A percentile compares a stretch with the other conserved stretches of the same genome.
phyloP scores from a whole-genome alignment of 2,888 invertebrate genomes.

The Ischnura elegans region DNA sequence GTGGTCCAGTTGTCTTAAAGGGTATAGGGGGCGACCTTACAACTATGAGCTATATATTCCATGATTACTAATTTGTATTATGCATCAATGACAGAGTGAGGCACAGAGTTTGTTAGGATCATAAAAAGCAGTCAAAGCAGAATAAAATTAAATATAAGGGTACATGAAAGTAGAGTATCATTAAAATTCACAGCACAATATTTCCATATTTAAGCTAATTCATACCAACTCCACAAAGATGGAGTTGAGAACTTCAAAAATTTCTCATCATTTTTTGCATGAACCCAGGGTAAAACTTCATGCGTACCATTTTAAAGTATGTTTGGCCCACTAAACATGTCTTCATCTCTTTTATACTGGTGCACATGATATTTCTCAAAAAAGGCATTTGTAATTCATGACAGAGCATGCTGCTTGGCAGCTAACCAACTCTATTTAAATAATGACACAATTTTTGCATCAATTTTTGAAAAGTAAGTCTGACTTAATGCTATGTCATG shows the following conservation, averaged over 20 bases:
- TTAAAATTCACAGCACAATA: constrained; percentile 68
- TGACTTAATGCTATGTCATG: constrained; percentile 43
- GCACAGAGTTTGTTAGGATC: constrained; percentile 60
- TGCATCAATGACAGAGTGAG: constrained; percentile 61
- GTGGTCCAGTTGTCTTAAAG: constrained; percentile 55
- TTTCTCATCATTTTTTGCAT: not conserved
- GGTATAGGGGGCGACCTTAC: constrained; percentile 32
- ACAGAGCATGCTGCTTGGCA: constrained; percentile 64
- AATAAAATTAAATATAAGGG: constrained; percentile 47
- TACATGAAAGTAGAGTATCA: constrained; percentile 45
- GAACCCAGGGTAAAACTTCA: not conserved
- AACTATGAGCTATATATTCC: constrained; percentile 58
- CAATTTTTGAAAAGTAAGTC: constrained; percentile 50
- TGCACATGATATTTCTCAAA: constrained; percentile 28
- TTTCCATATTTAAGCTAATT: constrained; percentile 40
- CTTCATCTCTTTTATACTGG: constrained; percentile 19
- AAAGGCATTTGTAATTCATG: constrained; percentile 36
- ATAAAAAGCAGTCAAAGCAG: constrained; percentile 41
- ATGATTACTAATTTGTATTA: constrained; percentile 65
- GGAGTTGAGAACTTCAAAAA: not conserved
- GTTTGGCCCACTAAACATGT: not conserved
- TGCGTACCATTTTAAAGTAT: not conserved
- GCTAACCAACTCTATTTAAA: constrained; percentile 63
- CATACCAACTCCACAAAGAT: not conserved
- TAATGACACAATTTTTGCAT: constrained; percentile 56